A percentile compares a stretch with the other conserved stretches of the same genome.
These are phyloP conservation scores for Hyles vespertilio DNA, from an alignment of 1,140 invertebrate species.

Conservation along the genomic window DNA sequence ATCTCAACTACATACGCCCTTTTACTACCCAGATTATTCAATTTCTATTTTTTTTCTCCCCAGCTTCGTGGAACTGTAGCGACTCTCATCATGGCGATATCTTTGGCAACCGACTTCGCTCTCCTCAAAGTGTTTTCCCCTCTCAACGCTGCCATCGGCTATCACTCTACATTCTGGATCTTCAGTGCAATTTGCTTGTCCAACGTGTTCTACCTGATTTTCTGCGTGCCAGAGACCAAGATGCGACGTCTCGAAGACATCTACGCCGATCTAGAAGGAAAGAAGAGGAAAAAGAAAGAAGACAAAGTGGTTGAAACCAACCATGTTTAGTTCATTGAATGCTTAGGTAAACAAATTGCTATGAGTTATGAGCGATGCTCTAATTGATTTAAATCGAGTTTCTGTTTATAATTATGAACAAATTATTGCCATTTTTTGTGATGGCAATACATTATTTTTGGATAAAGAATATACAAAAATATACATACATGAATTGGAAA, in stretches of 20 bases:
- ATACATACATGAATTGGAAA: too few relatives aligned
- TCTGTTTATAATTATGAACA: too few relatives aligned
- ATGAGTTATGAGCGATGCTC: too few relatives aligned
- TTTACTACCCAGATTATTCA: too few relatives aligned
- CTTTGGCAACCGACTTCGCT: conserved; percentile 61
- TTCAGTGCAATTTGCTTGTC: conserved; percentile 79
- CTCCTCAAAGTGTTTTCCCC: conserved; percentile 61
- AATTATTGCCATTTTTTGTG: too few relatives aligned
- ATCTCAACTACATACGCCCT: too few relatives aligned
- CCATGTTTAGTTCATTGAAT: conserved; percentile 28
- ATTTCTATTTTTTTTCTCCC: background rate
- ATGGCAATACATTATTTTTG: too few relatives aligned
- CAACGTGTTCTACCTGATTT: conserved; percentile 79
- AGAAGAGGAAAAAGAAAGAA: conserved; percentile 35
- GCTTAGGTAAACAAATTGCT: too few relatives aligned
- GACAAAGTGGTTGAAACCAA: conserved; percentile 38
- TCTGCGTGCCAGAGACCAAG: conserved; percentile 85
- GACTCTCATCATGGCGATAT: conserved; percentile 64
- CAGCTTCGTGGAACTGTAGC: conserved; percentile 65
- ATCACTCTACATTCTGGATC: conserved; percentile 81
- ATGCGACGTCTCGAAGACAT: conserved; percentile 85
- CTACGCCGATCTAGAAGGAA: conserved; percentile 59
- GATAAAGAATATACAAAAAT: too few relatives aligned
- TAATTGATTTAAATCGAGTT: too few relatives aligned
- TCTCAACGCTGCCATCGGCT: conserved; percentile 75